Base-by-base conservation (phyloP, 37 sponge, comb jelly and placozoan genomes). In the Halisarca cf. caerulea region DNA sequence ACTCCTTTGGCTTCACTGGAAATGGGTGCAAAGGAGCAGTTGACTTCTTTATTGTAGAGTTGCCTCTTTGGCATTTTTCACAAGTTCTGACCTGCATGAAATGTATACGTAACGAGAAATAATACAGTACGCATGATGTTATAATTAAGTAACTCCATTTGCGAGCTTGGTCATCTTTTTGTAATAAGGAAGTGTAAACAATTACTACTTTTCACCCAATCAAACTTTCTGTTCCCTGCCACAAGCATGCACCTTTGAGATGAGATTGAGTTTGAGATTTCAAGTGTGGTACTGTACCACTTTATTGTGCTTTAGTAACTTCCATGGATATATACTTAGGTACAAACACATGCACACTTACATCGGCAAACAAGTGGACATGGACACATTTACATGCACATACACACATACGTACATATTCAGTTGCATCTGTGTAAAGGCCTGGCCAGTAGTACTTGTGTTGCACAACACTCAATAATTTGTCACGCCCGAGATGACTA, bases 391-490 rank as follows among this genome's bases (percentile, higher is more conserved):
- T 66, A n/a, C 23, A 66, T 27, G 27, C 28, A 27, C 28, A 27
- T 66, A n/a, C 14, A 24, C 9, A 25, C 9, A 27, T 66, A 39
- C 82, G 58, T 81, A 81, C 82, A 61, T 66, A 66, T 42, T 28
- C 27, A 68, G 27, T 42, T 30, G 66, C 69, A 66, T 83, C 83
- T 36, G 68, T 83, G 47, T 34, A 83, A 33, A 83, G 28, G 27
- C 70, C 47, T 66, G 83, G 71, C 83, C 83, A 83, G 70, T 66
- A 83, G 25, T 66, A 83, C 83, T 68, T 42, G 28, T 55, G 27
- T n/a, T 25, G 23, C 68, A n/a, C n/a, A n/a, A n/a, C n/a, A n/a
- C n/a, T n/a, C n/a, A n/a, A n/a, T n/a, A n/a, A n/a, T n/a, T n/a
- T n/a, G n/a, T n/a, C n/a, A n/a, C n/a, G n/a, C n/a, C n/a, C n/a